phyloP scores from a whole-genome alignment of 2,888 invertebrate genomes.

The Troglohyphantes excavatus region DNA sequence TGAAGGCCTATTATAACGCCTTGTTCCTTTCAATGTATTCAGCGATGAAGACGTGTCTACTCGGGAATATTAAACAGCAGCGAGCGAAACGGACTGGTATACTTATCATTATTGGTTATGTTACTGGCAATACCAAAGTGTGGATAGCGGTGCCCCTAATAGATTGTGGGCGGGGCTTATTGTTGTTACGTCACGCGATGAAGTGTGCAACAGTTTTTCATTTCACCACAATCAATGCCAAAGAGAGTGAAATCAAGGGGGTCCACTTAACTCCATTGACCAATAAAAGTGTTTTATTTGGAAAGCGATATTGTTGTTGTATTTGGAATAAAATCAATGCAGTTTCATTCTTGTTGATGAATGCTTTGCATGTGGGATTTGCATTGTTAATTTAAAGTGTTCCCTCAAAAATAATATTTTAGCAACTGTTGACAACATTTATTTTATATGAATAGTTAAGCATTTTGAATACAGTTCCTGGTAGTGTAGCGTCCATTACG shows the following conservation, averaged over 20 bases:
- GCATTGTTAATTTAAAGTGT: background rate
- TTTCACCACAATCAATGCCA: background rate
- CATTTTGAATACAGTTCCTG: no score
- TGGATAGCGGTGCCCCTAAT: background rate
- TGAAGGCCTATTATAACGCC: conserved; percentile 33
- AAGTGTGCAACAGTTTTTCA: background rate
- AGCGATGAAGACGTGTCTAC: conserved; percentile 28
- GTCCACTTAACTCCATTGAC: background rate
- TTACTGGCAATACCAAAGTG: conserved; percentile 10
- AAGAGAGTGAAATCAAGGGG: background rate
- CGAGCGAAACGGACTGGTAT: background rate
- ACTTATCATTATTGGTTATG: conserved; percentile 21
- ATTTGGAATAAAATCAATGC: background rate
- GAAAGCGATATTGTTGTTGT: background rate
- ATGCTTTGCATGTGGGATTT: no score
- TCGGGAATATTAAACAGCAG: conserved; percentile 47
- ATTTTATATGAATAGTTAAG: background rate
- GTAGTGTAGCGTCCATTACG: no score
- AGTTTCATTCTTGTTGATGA: background rate
- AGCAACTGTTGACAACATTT: background rate
- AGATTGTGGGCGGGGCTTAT: background rate
- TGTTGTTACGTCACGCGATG: conserved; percentile 33
- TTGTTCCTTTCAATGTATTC: conserved; percentile 42
- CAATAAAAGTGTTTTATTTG: conserved; percentile 4
- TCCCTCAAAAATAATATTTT: background rate